Percentiles rank a stretch among this genome's conserved stretches.
Evolutionary conservation across 30 jellyfish, hydroid and myxozoan genomes (phyloP).

Genomic region (Haliclystus octoradiatus): DNA sequence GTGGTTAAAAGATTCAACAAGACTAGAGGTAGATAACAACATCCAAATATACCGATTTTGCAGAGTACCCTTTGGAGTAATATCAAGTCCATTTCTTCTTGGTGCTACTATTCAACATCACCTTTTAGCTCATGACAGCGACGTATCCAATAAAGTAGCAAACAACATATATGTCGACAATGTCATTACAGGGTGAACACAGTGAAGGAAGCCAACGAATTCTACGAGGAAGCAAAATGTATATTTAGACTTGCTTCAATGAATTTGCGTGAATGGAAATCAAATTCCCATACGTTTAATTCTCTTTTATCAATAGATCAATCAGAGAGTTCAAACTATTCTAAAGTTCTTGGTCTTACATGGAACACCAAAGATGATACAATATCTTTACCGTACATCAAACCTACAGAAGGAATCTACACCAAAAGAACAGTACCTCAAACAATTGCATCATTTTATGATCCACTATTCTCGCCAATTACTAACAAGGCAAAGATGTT

Average conservation of each 20-base stretch:
- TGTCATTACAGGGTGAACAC: constrained; percentile 21
- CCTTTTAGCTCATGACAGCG: constrained; percentile 10
- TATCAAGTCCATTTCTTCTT: constrained; percentile 44
- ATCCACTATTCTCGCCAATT: constrained; percentile 14
- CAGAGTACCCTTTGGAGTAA: constrained; percentile 24
- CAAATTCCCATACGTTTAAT: constrained; percentile 5
- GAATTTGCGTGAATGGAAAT: constrained; percentile 14
- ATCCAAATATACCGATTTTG: constrained; percentile 11
- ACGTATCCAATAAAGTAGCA: constrained; percentile 3
- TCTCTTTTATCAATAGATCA: constrained; percentile 1
- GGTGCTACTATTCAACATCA: constrained; percentile 37
- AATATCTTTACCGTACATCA: constrained; percentile 15
- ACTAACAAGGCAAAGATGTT: constrained; percentile 4
- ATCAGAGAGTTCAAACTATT: background rate
- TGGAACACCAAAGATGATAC: constrained; percentile 27
- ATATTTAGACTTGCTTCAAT: constrained; percentile 21
- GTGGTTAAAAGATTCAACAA: constrained; percentile 40
- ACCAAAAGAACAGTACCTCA: constrained; percentile 29
- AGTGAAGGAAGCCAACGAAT: constrained; percentile 7
- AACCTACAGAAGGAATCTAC: no score
- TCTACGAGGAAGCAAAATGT: constrained; percentile 11
- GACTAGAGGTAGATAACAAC: constrained; percentile 5
- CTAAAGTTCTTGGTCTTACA: constrained; percentile 17
- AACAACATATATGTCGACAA: constrained; percentile 31
- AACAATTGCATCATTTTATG: constrained; percentile 12